phyloP scores from a whole-genome alignment of 2,113 vertebrate species.

The Scalopus aquaticus region DNA sequence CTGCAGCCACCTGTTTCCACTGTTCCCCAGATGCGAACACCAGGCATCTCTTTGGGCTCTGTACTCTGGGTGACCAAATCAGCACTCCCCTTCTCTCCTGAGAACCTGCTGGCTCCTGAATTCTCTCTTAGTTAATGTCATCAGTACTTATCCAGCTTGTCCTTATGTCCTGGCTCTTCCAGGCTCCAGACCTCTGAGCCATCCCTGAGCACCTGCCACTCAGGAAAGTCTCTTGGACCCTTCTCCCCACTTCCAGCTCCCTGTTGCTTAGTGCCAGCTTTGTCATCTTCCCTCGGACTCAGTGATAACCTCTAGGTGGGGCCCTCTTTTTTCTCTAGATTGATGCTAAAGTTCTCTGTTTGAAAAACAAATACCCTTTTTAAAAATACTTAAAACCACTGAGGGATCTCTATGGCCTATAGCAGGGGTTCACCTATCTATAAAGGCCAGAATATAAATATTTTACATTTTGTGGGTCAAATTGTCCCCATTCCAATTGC shows the following conservation, averaged over 20 bases:
- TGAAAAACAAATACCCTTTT: neutral
- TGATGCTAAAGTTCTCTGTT: neutral
- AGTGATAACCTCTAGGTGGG: neutral
- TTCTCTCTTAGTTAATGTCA: neutral
- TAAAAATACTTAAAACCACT: neutral
- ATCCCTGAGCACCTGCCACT: rapidly evolving
- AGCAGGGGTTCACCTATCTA: neutral
- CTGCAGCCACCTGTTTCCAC: neutral
- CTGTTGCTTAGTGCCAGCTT: neutral
- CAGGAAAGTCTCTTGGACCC: neutral
- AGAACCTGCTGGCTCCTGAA: neutral
- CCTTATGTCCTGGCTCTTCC: neutral
- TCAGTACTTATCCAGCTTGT: neutral
- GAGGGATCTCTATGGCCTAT: neutral
- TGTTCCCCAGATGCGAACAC: rapidly evolving
- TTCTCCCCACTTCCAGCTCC: neutral
- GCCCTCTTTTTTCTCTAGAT: neutral
- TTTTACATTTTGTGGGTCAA: neutral
- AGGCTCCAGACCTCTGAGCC: neutral
- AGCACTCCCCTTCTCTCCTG: neutral
- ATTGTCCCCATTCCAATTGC: neutral
- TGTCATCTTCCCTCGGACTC: neutral
- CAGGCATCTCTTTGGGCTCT: neutral
- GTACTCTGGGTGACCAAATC: neutral
- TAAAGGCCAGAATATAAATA: neutral